Base-by-base conservation (phyloP, 2,888 invertebrate species). In the Nymphalis urticae region DNA sequence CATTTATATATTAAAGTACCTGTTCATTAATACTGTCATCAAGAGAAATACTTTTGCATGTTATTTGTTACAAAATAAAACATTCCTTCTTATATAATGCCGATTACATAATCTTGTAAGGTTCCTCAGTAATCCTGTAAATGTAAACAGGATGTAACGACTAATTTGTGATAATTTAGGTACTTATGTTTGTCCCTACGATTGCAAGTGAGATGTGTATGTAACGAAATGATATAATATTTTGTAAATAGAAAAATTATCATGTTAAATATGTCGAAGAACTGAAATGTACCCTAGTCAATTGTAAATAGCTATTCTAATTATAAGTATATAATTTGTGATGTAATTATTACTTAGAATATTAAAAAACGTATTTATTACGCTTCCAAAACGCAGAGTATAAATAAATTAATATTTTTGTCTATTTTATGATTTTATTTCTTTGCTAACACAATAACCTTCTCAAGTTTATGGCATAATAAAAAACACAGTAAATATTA, bases 251-350 rank as follows among this genome's bases (percentile, higher is more conserved):
- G 76, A 77, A 79, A 6, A 72, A 74, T 72, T 75, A 54, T 48
- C 21, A 67, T 48, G 50, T 69, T 81, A 84, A 82, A 82, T 78
- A 80, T 84, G 88, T 89, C 80, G 88, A 89, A 89, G 92, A 92
- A 92, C 92, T 92, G 92, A 92, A 91, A 84, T 90, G 88, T 91
- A 91, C 89, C 89, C 92, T 92, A 92, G 92, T 92, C 92, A 92
- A 92, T 92, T 92, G 91, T 92, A 92, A 85, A 92, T 92, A 92
- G 75, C 75, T 85, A 81, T 81, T 75, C 77, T 77, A 84, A 83
- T 77, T 80, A 80, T 87, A 89, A 88, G 86, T 86, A 85, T 84
- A 88, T 88, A 87, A 89, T 87, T 89, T 92, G 92, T 92, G 92
- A 92, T 92, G 90, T 92, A 89, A 87, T 85, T 84, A 86, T 88